A percentile compares a stretch with the other conserved stretches of the same genome.
phyloP scores from a whole-genome alignment of 2,113 vertebrate species.

The Sitta europaea region DNA sequence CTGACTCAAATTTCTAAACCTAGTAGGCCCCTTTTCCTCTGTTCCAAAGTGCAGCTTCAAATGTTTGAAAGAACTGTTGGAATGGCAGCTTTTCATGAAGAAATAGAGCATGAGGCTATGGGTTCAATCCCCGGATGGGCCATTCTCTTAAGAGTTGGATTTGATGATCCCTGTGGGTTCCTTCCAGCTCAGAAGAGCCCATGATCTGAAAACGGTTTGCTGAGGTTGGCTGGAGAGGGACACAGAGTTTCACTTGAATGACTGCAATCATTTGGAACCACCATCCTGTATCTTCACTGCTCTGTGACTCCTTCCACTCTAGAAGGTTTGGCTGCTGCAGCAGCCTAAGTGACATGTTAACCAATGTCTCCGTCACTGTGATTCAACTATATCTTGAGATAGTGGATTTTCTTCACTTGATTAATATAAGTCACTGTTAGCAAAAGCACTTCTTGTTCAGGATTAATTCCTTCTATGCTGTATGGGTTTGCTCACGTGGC shows the following conservation, averaged over 20 bases:
- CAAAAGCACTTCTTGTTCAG: background rate
- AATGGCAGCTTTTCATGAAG: background rate
- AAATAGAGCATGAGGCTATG: background rate
- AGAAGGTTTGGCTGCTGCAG: background rate
- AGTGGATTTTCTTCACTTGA: background rate
- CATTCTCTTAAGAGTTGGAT: background rate
- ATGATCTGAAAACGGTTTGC: background rate
- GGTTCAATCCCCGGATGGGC: background rate
- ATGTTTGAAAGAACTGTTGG: background rate
- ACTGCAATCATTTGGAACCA: background rate
- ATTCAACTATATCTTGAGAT: background rate
- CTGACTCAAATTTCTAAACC: background rate
- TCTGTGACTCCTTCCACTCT: background rate
- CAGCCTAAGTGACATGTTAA: background rate
- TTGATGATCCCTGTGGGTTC: background rate
- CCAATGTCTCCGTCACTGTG: background rate
- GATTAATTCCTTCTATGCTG: background rate
- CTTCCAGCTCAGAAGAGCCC: background rate
- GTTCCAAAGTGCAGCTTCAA: background rate
- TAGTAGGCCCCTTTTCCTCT: background rate
- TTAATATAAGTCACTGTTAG: background rate
- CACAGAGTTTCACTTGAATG: background rate
- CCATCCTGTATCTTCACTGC: background rate
- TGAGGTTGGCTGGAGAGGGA: background rate
- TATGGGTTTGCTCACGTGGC: background rate